These are phyloP conservation scores for Brachirus orientalis DNA, from an alignment of 2,113 vertebrate genomes.

Conservation along the genomic window DNA sequence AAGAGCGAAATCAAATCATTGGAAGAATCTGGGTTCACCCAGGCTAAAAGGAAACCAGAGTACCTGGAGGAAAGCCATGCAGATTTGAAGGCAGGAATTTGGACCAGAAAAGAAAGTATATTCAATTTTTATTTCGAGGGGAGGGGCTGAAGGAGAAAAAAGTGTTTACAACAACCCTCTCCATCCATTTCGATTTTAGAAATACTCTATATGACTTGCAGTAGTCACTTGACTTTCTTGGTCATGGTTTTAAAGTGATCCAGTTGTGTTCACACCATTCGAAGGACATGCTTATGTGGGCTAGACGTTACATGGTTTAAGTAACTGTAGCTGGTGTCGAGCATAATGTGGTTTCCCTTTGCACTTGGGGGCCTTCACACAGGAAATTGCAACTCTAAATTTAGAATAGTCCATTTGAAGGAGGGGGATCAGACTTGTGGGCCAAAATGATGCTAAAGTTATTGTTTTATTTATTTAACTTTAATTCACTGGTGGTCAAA, in stretches of 20 bases:
- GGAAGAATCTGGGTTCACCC: no score
- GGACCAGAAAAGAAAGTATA: neutral
- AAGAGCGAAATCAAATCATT: no score
- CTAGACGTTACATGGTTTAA: slow-evolving; percentile 12
- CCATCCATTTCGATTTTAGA: slow-evolving; percentile 13
- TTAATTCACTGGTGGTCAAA: neutral
- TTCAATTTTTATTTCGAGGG: neutral
- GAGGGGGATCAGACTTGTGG: slow-evolving; percentile 10
- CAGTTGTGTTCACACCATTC: slow-evolving; percentile 22
- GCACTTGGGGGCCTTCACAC: slow-evolving; percentile 15
- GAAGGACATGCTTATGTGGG: neutral
- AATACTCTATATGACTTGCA: neutral
- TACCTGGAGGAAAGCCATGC: no score
- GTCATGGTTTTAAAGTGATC: slow-evolving; percentile 11
- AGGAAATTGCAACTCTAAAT: slow-evolving; percentile 26
- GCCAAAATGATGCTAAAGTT: neutral
- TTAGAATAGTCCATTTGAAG: slow-evolving; percentile 11
- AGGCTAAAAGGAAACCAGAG: no score
- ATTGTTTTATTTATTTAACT: neutral
- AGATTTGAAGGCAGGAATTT: neutral
- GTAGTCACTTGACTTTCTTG: neutral
- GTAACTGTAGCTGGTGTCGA: slow-evolving; percentile 34
- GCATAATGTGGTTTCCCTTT: slow-evolving; percentile 22
- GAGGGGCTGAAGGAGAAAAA: neutral
- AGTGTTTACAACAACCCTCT: neutral